Percentiles rank a stretch among this genome's conserved stretches.
These are phyloP conservation scores for Trichomycterus rosablanca DNA, from an alignment of 2,113 vertebrate species.

Conservation along the genomic window DNA sequence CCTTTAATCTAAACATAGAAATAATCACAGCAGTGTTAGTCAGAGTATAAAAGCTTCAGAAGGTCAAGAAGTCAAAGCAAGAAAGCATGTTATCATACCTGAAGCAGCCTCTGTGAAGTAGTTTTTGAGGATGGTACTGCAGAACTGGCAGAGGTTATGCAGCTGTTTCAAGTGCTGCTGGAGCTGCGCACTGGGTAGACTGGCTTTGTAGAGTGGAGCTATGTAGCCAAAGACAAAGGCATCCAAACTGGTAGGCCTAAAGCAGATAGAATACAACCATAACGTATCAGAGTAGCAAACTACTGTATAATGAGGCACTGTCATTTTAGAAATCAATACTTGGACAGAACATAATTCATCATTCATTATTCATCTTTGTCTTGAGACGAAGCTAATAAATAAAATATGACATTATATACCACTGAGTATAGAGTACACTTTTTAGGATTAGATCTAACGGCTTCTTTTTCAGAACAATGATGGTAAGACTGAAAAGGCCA, in stretches of 20 bases:
- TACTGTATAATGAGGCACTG: not conserved
- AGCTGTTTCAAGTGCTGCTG: slow-evolving; percentile 91
- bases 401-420: too few species aligned
- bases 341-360: too few species aligned
- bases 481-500: too few species aligned
- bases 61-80: not conserved
- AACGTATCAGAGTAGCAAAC: not conserved
- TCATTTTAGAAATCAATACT: not conserved
- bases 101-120: slow-evolving; percentile 76
- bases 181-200: slow-evolving; percentile 81
- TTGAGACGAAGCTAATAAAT: too few species aligned
- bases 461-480: too few species aligned
- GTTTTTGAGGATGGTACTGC: slow-evolving; percentile 80
- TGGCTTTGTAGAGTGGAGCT: slow-evolving; percentile 86
- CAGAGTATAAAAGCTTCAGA: not conserved
- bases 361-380: too few species aligned
- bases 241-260: slow-evolving; percentile 90
- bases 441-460: too few species aligned
- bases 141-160: slow-evolving; percentile 84
- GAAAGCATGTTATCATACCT: slow-evolving; percentile 61
- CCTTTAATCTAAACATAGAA: too few species aligned
- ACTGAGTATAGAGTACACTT: too few species aligned
- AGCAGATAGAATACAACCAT: slow-evolving; percentile 22
- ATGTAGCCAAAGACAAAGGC: slow-evolving; percentile 93
- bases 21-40: too few species aligned